Evolutionary conservation across 2,888 invertebrate species (phyloP).

Genomic region (Aelia acuminata): DNA sequence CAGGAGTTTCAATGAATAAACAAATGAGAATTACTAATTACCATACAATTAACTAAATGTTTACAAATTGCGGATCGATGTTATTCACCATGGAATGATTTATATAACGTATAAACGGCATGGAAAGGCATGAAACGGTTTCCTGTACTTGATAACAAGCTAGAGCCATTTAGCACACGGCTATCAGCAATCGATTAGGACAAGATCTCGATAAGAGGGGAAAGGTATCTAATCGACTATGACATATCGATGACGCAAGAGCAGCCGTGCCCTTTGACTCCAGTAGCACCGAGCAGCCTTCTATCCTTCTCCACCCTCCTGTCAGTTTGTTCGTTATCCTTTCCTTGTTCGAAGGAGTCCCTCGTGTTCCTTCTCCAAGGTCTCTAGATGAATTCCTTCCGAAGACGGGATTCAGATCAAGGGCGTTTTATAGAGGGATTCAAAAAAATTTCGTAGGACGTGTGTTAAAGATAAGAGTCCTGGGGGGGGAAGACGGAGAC

Average conservation of each 20-base stretch:
- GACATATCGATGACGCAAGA: constrained; percentile 28
- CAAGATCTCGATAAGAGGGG: neutral
- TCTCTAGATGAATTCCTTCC: neutral
- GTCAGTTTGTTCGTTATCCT: neutral
- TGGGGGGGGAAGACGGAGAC: too few species aligned
- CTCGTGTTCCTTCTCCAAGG: neutral
- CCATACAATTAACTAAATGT: neutral
- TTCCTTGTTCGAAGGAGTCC: neutral
- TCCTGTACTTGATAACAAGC: neutral
- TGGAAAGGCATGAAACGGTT: neutral
- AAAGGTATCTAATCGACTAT: constrained; percentile 3
- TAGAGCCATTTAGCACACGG: neutral
- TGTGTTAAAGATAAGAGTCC: neutral
- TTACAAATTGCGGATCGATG: neutral
- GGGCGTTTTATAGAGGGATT: neutral
- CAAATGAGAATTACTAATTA: neutral
- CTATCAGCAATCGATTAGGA: constrained; percentile 13
- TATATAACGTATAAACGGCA: neutral
- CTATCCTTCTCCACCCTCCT: neutral
- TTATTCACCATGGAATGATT: neutral
- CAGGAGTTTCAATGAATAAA: neutral
- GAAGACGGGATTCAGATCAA: neutral
- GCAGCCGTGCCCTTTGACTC: neutral
- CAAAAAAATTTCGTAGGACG: neutral
- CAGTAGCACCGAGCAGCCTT: neutral